phyloP scores from a whole-genome alignment of 2,113 vertebrate genomes.

The Thalassoma bifasciatum region DNA sequence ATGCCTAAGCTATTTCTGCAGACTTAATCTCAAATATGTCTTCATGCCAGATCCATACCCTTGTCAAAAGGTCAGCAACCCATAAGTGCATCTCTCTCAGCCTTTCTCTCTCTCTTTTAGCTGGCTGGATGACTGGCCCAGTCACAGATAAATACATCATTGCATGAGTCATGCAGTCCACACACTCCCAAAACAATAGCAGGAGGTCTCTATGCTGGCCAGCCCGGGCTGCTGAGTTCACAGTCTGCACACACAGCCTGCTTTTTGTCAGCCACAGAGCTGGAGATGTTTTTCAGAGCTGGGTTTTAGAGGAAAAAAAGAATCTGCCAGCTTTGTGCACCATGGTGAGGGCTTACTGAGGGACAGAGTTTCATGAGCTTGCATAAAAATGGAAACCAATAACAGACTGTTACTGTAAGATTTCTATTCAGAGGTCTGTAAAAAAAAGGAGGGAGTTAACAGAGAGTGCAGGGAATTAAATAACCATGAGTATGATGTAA shows the following conservation, averaged over 20 bases:
- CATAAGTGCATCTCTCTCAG: constrained; percentile 19
- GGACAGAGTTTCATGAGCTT: constrained; percentile 9
- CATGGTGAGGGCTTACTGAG: constrained; percentile 11
- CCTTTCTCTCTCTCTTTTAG: background rate
- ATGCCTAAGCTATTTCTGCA: constrained; percentile 26
- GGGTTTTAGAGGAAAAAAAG: constrained; percentile 41
- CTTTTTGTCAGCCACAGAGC: constrained; percentile 65
- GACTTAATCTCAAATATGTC: constrained; percentile 16
- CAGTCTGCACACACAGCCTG: constrained; percentile 67
- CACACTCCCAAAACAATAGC: constrained; percentile 83
- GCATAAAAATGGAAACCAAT: constrained; percentile 39
- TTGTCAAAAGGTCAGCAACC: constrained; percentile 17
- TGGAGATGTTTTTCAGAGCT: constrained; percentile 67
- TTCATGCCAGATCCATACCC: background rate
- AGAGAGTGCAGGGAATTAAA: constrained; percentile 8
- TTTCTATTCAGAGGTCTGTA: constrained; percentile 19
- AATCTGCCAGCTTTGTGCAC: constrained; percentile 30
- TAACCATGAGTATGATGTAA: constrained; percentile 24
- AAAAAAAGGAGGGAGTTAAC: background rate
- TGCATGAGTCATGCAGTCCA: constrained; percentile 78
- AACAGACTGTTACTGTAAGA: constrained; percentile 12
- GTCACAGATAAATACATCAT: constrained; percentile 78
- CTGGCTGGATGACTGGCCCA: constrained; percentile 52
- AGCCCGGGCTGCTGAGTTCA: constrained; percentile 77
- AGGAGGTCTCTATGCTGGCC: constrained; percentile 71